A percentile compares a stretch with the other conserved stretches of the same genome.
Evolutionary conservation across 2,797 vertebrate genomes (phyloP).

Genomic region (Oophaga sylvatica): DNA sequence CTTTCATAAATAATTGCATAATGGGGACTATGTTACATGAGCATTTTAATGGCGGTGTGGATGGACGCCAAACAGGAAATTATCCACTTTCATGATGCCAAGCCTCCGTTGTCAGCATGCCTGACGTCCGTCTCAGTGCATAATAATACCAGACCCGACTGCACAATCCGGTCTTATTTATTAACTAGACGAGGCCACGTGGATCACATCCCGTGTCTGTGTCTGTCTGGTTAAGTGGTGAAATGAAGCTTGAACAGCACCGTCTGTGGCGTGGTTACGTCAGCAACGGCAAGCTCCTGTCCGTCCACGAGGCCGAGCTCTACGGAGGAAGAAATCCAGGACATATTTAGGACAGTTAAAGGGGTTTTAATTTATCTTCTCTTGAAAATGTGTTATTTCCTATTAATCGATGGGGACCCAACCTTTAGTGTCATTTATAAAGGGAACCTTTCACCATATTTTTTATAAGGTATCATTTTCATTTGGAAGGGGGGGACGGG

Average conservation of each 20-base stretch:
- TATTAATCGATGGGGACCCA: too few species aligned
- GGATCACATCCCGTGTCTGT: neutral
- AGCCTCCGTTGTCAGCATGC: neutral
- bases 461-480: too few species aligned
- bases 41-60: constrained; percentile 7
- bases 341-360: too few species aligned
- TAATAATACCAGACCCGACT: neutral
- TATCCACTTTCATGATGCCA: neutral
- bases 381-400: too few species aligned
- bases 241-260: constrained; percentile 90
- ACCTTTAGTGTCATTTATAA: too few species aligned
- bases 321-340: constrained; percentile 65
- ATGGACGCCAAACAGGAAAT: neutral
- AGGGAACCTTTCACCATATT: too few species aligned
- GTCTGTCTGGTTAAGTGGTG: constrained; percentile 76
- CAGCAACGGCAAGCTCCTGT: constrained; percentile 90
- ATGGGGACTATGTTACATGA: constrained; percentile 7
- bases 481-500: too few species aligned
- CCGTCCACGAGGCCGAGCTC: constrained; percentile 87
- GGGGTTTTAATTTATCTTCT: too few species aligned
- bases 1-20: constrained; percentile 40
- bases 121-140: neutral
- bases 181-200: constrained; percentile 64
- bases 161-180: constrained; percentile 64
- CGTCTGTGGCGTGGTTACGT: constrained; percentile 92